phyloP scores from a whole-genome alignment of 2,797 vertebrate genomes.

The Philypnodon macrostomus region DNA sequence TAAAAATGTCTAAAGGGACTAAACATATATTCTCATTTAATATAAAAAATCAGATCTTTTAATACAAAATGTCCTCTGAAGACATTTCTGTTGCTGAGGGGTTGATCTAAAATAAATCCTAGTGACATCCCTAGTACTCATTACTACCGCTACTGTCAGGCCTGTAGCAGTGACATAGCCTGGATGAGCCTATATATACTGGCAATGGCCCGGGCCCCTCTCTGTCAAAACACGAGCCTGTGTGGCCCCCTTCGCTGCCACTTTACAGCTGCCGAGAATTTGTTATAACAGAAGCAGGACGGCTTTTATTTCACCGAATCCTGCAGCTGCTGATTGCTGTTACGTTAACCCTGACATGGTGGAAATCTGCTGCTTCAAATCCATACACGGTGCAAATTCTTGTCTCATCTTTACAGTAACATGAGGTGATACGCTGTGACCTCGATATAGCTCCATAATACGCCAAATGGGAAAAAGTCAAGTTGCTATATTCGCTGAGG shows the following conservation, averaged over 20 bases:
- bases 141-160: constrained; percentile 65
- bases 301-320: constrained; percentile 25
- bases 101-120: no score
- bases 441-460: no score
- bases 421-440: constrained; percentile 17
- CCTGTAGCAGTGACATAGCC: constrained; percentile 43
- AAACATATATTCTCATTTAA: no score
- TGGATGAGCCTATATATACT: constrained; percentile 4
- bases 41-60: no score
- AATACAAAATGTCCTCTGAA: no score
- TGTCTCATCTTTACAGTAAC: constrained; percentile 23
- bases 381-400: constrained; percentile 25
- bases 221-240: constrained; percentile 11
- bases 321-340: constrained; percentile 11
- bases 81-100: no score
- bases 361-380: constrained; percentile 32
- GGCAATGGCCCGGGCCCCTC: constrained; percentile 11
- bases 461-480: no score
- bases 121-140: no score
- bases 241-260: constrained; percentile 35
- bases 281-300: constrained; percentile 17
- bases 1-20: no score
- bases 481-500: no score
- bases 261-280: constrained; percentile 43
- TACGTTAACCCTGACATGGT: constrained; percentile 19